Evolutionary conservation across 1,140 invertebrate genomes (phyloP), one percentile per base, ranked within the genome.

Genomic region (Panagrolaimus sp.): DNA sequence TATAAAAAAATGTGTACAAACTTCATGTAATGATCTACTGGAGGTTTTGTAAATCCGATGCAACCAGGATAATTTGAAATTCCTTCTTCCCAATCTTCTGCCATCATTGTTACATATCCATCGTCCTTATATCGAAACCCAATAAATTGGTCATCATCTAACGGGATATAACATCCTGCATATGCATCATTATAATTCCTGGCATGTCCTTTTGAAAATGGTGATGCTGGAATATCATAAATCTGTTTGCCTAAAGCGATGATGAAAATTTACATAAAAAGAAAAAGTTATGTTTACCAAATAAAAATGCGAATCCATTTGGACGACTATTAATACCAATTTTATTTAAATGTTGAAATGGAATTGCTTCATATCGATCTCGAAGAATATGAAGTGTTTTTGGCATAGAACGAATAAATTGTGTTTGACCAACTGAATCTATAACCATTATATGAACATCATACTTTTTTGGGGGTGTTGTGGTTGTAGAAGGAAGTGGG

Each of bases 391-490:
- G 14, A 17, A 48, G 15, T 9, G 66, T 68, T 1, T 68, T 64
- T 14, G 66, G 66, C 28, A 68, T n/a, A 1, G 66, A 58, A 21
- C 66, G 47, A 17, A 26, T n/a, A 43, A 63, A 28, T 12, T 65
- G 47, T 14, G 28, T 21, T 1, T 24, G 67, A 8, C 63, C 68
- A 68, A 68, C 32, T 12, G 66, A 65, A 47, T 68, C 66, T 10
- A 68, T 10, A 32, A 68, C 46, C 14, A 68, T 24, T 1, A 64
- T 2, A 43, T 58, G 32, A 0, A 68, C 15, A 43, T 68, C 48
- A n/a, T 58, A 43, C 1, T 17, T 14, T 26, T 68, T 21, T 43
- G 66, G 17, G 9, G 48, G 48, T 17, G 8, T 24, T 55, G 17
- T 12, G 0, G 3, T 26, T 12, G 48, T 8, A 8, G 17, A 24